These are phyloP conservation scores for Morbakka virulenta DNA, from an alignment of 30 jellyfish, hydroid and myxozoan species.

Conservation along the genomic window DNA sequence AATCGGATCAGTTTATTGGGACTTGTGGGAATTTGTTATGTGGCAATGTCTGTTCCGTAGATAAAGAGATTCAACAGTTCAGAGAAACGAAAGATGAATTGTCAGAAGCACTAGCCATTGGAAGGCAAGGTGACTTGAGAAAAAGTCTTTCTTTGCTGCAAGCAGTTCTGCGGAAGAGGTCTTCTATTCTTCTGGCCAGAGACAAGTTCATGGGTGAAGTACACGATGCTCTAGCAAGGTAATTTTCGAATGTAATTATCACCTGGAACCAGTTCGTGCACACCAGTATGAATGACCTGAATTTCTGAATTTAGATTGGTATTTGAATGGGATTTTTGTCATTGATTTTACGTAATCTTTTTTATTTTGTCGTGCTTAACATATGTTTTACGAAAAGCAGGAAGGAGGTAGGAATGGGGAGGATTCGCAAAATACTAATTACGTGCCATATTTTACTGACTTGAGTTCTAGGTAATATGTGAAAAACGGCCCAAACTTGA, in stretches of 20 bases:
- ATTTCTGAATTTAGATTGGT: not conserved
- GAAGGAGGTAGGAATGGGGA: no score
- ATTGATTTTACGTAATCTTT: no score
- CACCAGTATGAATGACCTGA: not conserved
- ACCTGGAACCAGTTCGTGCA: no score
- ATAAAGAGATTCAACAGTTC: slow-evolving; percentile 31
- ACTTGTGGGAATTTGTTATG: slow-evolving; percentile 41
- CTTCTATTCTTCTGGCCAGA: slow-evolving; percentile 22
- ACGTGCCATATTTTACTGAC: no score
- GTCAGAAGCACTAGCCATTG: slow-evolving; percentile 58
- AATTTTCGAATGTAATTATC: not conserved
- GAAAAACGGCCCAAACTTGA: no score
- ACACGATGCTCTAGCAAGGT: slow-evolving; percentile 72
- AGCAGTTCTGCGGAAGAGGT: slow-evolving; percentile 45
- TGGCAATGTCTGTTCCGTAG: slow-evolving; percentile 19
- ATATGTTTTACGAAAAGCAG: no score
- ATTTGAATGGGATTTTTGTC: not conserved
- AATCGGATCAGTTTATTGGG: slow-evolving; percentile 25
- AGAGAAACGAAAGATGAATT: slow-evolving; percentile 51
- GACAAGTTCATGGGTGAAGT: slow-evolving; percentile 62
- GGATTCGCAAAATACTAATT: no score
- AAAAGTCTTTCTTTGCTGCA: slow-evolving; percentile 40
- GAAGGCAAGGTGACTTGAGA: slow-evolving; percentile 40
- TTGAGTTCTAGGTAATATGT: no score
- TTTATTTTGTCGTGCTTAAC: no score